These are phyloP conservation scores for Odontophorus gujanensis DNA, from an alignment of 2,113 vertebrate species.

Conservation along the genomic window DNA sequence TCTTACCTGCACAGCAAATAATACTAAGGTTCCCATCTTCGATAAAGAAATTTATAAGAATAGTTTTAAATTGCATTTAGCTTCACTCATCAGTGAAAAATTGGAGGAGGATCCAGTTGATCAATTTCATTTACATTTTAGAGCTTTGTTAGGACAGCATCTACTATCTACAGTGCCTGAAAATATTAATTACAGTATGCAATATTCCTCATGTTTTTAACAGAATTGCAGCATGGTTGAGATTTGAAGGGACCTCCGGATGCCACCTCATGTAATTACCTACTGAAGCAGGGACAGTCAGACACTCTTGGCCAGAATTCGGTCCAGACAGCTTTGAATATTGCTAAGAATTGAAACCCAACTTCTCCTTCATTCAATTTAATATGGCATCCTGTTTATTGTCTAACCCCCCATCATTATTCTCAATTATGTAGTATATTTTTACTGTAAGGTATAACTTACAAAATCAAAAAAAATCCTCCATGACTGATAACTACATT, in stretches of 20 bases:
- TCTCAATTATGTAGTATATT: slow-evolving; percentile 62
- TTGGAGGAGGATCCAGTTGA: background rate
- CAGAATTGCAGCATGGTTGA: background rate
- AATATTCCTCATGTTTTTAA: background rate
- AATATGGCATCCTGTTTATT: background rate
- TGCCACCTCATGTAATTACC: background rate
- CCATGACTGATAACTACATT: background rate
- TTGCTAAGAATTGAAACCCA: background rate
- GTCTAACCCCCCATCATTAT: slow-evolving; percentile 81
- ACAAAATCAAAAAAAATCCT: background rate
- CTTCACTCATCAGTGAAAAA: background rate
- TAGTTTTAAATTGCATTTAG: background rate
- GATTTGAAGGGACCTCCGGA: background rate
- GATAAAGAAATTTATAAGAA: background rate
- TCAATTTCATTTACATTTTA: background rate
- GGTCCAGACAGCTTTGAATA: background rate
- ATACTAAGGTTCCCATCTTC: background rate
- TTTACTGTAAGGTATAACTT: slow-evolving; percentile 71
- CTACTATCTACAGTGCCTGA: background rate
- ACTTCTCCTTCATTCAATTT: background rate
- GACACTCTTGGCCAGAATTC: background rate
- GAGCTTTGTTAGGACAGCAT: background rate
- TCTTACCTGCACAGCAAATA: background rate
- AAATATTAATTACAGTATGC: background rate
- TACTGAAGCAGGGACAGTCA: background rate